These are phyloP conservation scores for Taurulus bubalis DNA, from an alignment of 2,113 vertebrate genomes.

Conservation along the genomic window DNA sequence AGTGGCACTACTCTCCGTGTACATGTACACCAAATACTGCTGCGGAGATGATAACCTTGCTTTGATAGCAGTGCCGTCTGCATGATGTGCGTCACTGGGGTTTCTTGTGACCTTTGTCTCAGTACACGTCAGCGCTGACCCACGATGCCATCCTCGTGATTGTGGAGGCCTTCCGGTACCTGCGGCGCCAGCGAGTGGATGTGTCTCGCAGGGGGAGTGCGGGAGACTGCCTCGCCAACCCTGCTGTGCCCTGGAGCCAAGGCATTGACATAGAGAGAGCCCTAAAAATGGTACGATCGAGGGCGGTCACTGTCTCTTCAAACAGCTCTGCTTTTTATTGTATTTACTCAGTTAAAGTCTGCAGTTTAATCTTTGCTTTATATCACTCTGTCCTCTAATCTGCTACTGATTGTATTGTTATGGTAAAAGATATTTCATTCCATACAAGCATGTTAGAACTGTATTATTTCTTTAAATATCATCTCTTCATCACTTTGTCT, in stretches of 20 bases:
- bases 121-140: conserved; percentile 98
- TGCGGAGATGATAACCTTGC: conserved; percentile 18
- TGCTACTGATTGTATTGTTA: background rate
- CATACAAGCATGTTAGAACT: background rate
- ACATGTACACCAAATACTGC: background rate
- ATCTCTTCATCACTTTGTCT: conserved; percentile 1
- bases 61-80: background rate
- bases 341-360: background rate
- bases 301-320: background rate
- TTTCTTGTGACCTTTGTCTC: conserved; percentile 62
- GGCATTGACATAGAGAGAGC: conserved; percentile 99
- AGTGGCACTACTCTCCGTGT: background rate
- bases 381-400: background rate
- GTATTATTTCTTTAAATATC: background rate
- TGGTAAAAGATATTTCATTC: background rate
- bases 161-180: conserved; percentile 95
- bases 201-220: conserved; percentile 96
- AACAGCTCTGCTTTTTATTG: background rate
- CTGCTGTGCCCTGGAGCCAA: conserved; percentile 99
- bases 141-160: conserved; percentile 96
- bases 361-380: background rate
- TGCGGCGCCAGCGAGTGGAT: conserved; percentile 94
- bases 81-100: conserved; percentile 25
- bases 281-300: conserved; percentile 93
- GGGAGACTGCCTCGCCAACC: conserved; percentile 97